Evolutionary conservation across 2,888 invertebrate genomes (phyloP), one percentile per base, ranked within the genome.

Genomic region (Monochamus alternatus): DNA sequence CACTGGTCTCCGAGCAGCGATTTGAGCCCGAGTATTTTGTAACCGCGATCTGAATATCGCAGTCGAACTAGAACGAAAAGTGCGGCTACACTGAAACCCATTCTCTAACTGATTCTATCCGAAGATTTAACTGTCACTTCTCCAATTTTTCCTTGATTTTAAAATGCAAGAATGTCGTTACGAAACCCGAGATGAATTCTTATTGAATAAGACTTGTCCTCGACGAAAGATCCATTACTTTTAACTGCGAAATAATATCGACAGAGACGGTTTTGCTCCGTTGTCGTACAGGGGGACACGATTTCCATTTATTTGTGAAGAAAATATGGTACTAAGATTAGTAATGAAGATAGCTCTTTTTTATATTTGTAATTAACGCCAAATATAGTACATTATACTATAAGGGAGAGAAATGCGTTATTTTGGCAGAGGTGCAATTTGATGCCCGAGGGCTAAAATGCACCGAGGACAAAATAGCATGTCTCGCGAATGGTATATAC

Each of bases 141-240:
- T 80, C 80, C 77, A 81, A 81, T 84, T 83, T 82, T 83, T 83
- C 79, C 79, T 80, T 75, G 79, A 80, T 83, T 82, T 78, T 81
- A 81, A 82, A 84, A 83, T 81, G 81, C 83, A 82, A 82, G 82
- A 84, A 83, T 82, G 82, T 80, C 79, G 82, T 84, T 84, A 80
- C 84, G 82, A 85, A 84, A 84, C 79, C 63, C 73, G 71, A 81
- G 81, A 82, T 82, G 79, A 73, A 83, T 82, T 83, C 81, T 76
- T 76, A 80, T 81, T 75, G 74, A 80, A 80, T 77, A 78, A 70
- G 75, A 73, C 77, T 73, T 74, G 66, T 75, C 71, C 58, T 70
- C 72, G 78, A 78, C 79, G 78, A 78, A 80, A 77, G 77, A 80
- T 74, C 80, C 78, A 78, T 80, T 78, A 76, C 79, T 77, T 74